A percentile compares a stretch with the other conserved stretches of the same genome.
These are phyloP conservation scores for Anabas testudineus DNA, from an alignment of 2,797 vertebrate genomes.

Conservation along the genomic window DNA sequence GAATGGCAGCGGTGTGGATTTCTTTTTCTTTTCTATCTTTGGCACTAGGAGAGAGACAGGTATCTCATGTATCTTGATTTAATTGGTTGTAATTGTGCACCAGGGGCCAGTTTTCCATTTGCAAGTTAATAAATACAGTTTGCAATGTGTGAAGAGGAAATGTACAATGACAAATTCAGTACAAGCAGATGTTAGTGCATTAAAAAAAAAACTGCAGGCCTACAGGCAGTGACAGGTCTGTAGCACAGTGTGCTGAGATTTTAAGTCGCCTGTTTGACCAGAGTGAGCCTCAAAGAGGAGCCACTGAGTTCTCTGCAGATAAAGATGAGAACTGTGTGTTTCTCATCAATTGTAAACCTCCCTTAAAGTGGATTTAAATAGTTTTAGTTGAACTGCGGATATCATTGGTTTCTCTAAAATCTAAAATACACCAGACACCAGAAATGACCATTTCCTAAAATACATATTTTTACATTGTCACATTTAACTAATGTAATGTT, in stretches of 20 bases:
- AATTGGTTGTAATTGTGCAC: constrained; percentile 4
- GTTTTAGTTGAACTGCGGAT: not conserved
- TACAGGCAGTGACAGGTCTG: not conserved
- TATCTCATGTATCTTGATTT: constrained; percentile 5
- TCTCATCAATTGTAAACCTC: no score
- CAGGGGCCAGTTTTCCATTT: constrained; percentile 26
- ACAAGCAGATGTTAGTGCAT: not conserved
- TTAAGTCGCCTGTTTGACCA: constrained; percentile 27
- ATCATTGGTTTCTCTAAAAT: not conserved
- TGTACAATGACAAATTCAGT: no score
- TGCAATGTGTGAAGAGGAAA: no score
- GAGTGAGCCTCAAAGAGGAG: not conserved
- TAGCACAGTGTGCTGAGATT: constrained; percentile 10
- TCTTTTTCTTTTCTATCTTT: not conserved
- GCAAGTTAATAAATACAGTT: constrained; percentile 23
- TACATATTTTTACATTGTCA: not conserved
- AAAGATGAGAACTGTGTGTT: not conserved
- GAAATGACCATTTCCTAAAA: not conserved
- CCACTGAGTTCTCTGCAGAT: constrained; percentile 6
- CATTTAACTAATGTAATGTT: not conserved
- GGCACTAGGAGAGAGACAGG: constrained; percentile 25
- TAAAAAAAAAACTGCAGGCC: not conserved
- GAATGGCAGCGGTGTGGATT: constrained; percentile 9
- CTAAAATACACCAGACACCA: not conserved
- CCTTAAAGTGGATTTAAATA: not conserved